These are phyloP conservation scores for Ifrita kowaldi DNA, from an alignment of 2,113 vertebrate genomes.

Conservation along the genomic window DNA sequence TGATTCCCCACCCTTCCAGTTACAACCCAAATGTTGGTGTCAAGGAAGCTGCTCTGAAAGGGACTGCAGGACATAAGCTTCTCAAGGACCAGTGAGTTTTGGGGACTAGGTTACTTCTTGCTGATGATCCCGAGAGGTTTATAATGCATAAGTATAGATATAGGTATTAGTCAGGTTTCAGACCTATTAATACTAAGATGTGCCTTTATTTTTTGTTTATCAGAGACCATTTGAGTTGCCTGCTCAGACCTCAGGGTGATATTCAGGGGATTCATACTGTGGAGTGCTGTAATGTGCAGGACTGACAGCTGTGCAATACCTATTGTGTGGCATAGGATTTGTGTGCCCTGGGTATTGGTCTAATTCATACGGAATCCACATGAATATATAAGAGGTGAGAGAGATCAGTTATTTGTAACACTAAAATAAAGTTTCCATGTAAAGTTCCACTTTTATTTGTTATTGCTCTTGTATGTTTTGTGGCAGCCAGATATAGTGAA, in stretches of 20 bases:
- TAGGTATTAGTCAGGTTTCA: neutral
- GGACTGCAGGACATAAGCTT: neutral
- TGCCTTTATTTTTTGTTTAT: neutral
- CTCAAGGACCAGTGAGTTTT: neutral
- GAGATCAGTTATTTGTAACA: neutral
- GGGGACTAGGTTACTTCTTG: neutral
- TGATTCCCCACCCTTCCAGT: neutral
- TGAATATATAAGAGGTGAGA: neutral
- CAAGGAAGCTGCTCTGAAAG: neutral
- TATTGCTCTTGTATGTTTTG: neutral
- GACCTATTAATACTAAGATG: neutral
- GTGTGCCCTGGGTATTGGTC: neutral
- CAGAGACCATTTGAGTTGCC: neutral
- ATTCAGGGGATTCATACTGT: neutral
- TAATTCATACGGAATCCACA: neutral
- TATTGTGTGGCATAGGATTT: neutral
- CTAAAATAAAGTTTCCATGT: neutral
- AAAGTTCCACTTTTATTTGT: neutral
- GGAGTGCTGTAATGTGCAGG: neutral
- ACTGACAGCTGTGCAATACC: neutral
- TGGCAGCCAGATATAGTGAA: neutral
- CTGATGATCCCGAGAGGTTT: neutral
- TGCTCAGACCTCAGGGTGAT: neutral
- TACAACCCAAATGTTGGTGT: neutral
- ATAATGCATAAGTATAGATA: neutral